Conservation (phyloP, 2,888 invertebrate species). For the Chydorus sphaericus region DNA sequence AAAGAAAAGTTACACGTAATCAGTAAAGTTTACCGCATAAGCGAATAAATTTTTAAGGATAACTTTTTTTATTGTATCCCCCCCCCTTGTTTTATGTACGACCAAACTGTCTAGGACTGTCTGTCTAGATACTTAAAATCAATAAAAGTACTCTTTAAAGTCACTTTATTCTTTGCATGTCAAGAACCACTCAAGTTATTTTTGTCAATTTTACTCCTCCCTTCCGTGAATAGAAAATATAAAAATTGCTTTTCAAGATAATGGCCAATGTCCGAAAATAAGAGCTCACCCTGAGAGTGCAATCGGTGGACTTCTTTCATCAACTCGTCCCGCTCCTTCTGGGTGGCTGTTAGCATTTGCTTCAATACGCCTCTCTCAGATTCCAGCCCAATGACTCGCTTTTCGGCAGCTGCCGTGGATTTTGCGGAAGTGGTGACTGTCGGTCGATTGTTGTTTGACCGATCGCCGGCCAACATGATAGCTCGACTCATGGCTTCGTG, state of each 20-base stretch:
- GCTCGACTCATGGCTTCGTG: slow-evolving; percentile 14
- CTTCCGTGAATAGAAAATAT: too few relatives aligned
- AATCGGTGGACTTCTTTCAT: slow-evolving; percentile 3
- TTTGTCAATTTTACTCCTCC: too few relatives aligned
- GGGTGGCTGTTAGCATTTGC: background rate
- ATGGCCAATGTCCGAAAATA: background rate
- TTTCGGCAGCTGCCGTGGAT: background rate
- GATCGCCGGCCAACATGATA: slow-evolving; percentile 2
- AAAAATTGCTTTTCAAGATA: too few relatives aligned
- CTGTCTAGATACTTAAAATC: too few relatives aligned
- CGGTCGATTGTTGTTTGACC: background rate
- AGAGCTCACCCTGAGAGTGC: background rate
- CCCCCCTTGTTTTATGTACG: too few relatives aligned
- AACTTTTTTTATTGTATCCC: too few relatives aligned
- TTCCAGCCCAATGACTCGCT: background rate
- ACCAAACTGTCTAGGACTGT: too few relatives aligned
- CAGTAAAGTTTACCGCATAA: background rate
- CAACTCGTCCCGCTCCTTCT: slow-evolving; percentile 7
- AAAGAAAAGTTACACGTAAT: background rate
- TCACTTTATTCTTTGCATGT: too few relatives aligned
- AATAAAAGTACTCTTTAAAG: too few relatives aligned
- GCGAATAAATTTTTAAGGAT: background rate
- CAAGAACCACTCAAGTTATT: too few relatives aligned
- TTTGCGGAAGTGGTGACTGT: background rate
- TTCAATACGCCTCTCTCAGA: slow-evolving; percentile 1